Evolutionary conservation across 1,140 invertebrate species (phyloP), one percentile per base, ranked within the genome.

Genomic region (Caenorhabditis brenneri): DNA sequence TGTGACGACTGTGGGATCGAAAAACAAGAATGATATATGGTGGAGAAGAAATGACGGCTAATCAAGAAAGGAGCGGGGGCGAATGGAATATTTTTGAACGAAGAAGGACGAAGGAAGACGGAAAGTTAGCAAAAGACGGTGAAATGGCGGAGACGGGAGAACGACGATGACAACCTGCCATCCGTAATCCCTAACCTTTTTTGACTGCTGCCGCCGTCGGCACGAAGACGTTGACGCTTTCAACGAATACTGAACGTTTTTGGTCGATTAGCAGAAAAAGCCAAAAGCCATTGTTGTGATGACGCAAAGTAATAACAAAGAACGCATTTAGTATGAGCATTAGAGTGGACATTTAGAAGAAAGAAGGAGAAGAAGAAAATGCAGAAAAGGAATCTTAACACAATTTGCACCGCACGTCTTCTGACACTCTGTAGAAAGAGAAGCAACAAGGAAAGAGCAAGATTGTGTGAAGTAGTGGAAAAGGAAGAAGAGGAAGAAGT

Each of bases 161-260:
- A 33, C n/a, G 58, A 65, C 29, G 58, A 65, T 33, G 58, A 65
- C 29, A 36, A 65, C 58, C 58, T 65, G 58, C 29, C 58, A 65
- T 65, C 31, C 58, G 29, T 65, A 65, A 65, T 65, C 58, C 58
- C 58, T 65, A 65, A 65, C 58, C 58, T 65, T 65, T 65, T 65
- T 65, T 65, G 58, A 65, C 58, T 65, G 58, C 58, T 65, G 31
- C 29, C 36, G 31, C 31, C 19, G 29, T 31, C 31, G 10, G 9
- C 29, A 51, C 15, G 53, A 55, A 51, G 48, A 51, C 15, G 48
- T 2, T 10, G 15, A 55, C 53, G 24, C 53, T 55, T 55, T 55
- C 24, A 55, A 55, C 24, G 53, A 55, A 65, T 65, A 65, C 36
- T 65, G 58, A 65, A 65, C 58, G 58, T 33, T 31, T 2, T 22